Evolutionary conservation across 1,140 invertebrate species (phyloP), one percentile per base, ranked within the genome.

Genomic region (Drosophila rhopaloa): DNA sequence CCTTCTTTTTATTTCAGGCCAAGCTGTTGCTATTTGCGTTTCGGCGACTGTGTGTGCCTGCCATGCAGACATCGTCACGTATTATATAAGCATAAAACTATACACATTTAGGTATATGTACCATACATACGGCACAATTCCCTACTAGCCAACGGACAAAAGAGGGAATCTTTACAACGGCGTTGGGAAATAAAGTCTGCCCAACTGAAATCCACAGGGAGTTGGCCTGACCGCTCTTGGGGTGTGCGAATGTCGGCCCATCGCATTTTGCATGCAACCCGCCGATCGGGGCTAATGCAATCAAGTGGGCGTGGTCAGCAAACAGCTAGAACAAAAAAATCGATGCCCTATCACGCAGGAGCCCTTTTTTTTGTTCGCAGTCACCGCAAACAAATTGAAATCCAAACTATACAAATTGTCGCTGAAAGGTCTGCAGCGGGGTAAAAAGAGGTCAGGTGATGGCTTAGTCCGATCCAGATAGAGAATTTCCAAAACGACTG

Each of bases 1-100:
- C 44, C 43, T 56, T 74, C 55, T 56, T 81, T 66, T 71, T 70
- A 71, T 71, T 71, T 71, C 37, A 63, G 70, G 53, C 76, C 65
- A 80, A 84, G 81, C 76, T 83, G 80, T 83, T 83, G 79, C 80
- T 84, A 54, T 43, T 74, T 73, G 41, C 38, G 66, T 53, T 41
- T 47, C 71, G 72, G 48, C 43, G 41, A 73, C 41, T 68, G 47
- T 68, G 60, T 38, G 19, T 29, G 11, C 44, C 70, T 56, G 79
- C 54, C 79, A 82, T 76, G 71, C 75, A 71, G 65, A 79, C 63
- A 46, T 46, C 63, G 70, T 82, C 82, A 88, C 82, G 82, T 79
- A 88, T 68, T 82, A 60, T 43, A 55, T 75, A 54, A 62, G 76
- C 78, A 57, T 24, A 43, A 16, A 80, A 62, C 58, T 27, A 63